phyloP scores from a whole-genome alignment of 2,888 invertebrate species.

The Myathropa florea region DNA sequence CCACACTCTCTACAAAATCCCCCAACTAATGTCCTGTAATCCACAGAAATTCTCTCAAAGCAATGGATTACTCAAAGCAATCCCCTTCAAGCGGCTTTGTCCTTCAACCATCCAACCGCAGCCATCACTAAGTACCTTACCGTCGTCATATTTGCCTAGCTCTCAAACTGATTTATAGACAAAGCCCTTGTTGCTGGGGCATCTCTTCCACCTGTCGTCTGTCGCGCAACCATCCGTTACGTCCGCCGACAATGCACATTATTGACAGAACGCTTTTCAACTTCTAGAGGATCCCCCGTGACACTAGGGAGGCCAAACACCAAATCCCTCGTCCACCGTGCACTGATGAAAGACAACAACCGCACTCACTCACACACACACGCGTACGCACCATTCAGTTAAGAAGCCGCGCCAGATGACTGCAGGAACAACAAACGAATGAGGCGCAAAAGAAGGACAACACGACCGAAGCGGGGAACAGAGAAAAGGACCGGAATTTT shows the following conservation, averaged over 20 bases:
- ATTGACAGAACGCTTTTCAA: conserved; percentile 67
- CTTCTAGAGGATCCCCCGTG: conserved; percentile 23
- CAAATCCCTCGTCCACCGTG: conserved; percentile 21
- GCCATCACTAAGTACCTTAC: not conserved
- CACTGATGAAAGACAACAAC: conserved; percentile 51
- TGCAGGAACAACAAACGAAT: not conserved
- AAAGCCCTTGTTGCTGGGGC: conserved; percentile 9
- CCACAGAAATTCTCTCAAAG: not conserved
- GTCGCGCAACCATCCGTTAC: conserved; percentile 39
- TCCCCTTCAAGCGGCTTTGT: not conserved
- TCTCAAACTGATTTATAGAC: conserved; percentile 47
- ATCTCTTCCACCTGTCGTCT: conserved; percentile 36
- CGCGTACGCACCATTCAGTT: conserved; percentile 4
- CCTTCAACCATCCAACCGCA: not conserved
- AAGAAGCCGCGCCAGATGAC: not conserved
- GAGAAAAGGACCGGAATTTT: conserved; percentile 72
- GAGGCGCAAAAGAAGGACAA: not conserved
- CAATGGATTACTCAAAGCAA: not conserved
- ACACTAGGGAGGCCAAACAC: not conserved
- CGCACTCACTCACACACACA: conserved; percentile 8
- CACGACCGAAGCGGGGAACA: not conserved
- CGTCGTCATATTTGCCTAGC: conserved; percentile 30
- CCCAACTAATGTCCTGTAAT: not conserved
- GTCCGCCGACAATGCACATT: conserved; percentile 50
- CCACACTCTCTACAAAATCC: no score